phyloP scores from a whole-genome alignment of 1,140 invertebrate genomes.

The Polyergus mexicanus region DNA sequence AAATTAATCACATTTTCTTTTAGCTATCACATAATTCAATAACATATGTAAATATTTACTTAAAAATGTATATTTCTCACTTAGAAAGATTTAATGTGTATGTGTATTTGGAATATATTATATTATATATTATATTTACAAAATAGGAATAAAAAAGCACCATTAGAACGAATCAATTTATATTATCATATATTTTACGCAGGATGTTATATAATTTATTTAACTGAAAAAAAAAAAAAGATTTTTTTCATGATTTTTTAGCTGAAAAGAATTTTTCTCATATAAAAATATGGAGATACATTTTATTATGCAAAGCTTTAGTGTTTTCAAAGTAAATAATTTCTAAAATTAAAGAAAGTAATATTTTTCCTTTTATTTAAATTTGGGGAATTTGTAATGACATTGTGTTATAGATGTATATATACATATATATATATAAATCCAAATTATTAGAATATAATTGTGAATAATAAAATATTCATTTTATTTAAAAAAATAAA shows the following conservation, averaged over 20 bases:
- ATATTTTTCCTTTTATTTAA: conserved; percentile 2
- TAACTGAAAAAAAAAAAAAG: neutral
- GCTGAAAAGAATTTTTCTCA: neutral
- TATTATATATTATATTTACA: neutral
- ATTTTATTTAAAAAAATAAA: neutral
- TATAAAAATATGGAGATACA: neutral
- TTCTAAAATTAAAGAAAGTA: neutral
- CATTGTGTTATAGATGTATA: too few species aligned
- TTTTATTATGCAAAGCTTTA: neutral
- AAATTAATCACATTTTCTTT: neutral
- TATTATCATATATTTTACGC: neutral
- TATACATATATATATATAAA: too few species aligned
- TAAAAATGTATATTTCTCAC: neutral
- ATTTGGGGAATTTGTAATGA: neutral
- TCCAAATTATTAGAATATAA: neutral
- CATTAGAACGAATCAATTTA: neutral
- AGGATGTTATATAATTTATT: conserved; percentile 12
- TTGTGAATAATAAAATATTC: neutral
- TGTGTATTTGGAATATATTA: neutral
- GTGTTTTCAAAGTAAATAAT: neutral
- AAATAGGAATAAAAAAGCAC: neutral
- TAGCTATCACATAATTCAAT: neutral
- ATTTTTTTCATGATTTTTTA: conserved; percentile 10
- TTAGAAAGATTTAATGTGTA: neutral
- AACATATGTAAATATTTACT: neutral